phyloP scores from a whole-genome alignment of 2,113 vertebrate species.

The Cacatua alba region DNA sequence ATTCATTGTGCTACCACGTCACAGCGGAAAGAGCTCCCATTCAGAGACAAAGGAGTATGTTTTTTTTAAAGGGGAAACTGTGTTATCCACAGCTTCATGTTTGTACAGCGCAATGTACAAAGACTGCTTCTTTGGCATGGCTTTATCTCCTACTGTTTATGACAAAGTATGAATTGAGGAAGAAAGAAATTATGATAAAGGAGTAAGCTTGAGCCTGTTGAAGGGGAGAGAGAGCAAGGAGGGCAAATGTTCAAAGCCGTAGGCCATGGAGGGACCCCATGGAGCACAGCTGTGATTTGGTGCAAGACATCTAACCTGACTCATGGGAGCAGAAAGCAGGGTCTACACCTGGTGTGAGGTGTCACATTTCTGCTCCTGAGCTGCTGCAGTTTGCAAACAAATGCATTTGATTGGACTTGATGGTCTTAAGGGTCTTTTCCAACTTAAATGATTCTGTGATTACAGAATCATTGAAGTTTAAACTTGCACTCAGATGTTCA shows the following conservation, averaged over 20 bases:
- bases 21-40: constrained; percentile 1
- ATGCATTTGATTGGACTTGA: neutral
- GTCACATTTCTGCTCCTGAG: neutral
- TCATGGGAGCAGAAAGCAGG: neutral
- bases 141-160: neutral
- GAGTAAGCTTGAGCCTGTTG: neutral
- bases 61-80: neutral
- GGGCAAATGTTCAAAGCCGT: neutral
- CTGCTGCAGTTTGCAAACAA: neutral
- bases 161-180: neutral
- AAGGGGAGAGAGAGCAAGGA: neutral
- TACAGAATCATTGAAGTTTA: neutral
- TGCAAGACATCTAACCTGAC: neutral
- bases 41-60: neutral
- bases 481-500: neutral
- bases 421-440: neutral
- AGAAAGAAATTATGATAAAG: neutral
- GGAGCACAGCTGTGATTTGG: neutral
- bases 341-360: neutral
- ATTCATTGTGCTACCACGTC: neutral
- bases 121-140: neutral
- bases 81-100: neutral
- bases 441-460: neutral
- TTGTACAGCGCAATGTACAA: neutral
- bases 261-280: accelerated